These are phyloP conservation scores for Rallus crepitans DNA, from an alignment of 2,797 vertebrate genomes.

Conservation along the genomic window DNA sequence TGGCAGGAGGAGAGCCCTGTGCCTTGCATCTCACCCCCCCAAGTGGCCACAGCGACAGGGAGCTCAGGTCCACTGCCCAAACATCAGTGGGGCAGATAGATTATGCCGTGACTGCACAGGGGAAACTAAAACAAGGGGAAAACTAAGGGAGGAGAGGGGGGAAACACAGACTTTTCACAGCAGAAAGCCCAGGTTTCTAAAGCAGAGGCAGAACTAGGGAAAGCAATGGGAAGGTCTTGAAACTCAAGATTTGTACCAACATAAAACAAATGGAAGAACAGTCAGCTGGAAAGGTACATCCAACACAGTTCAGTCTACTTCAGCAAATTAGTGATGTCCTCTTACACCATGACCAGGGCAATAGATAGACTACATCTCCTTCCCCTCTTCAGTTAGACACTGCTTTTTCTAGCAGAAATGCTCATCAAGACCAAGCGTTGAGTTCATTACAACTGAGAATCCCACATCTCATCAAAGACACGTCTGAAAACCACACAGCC, in stretches of 20 bases:
- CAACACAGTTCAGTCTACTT: too few relatives aligned
- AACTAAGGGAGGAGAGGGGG: not conserved
- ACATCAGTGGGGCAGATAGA: not conserved
- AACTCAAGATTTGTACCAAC: too few relatives aligned
- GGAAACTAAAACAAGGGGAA: not conserved
- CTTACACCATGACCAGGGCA: not conserved
- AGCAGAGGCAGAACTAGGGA: not conserved
- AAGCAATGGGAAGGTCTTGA: not conserved
- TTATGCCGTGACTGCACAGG: too few relatives aligned
- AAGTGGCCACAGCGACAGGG: not conserved
- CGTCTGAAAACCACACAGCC: not conserved
- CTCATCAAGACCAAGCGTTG: not conserved
- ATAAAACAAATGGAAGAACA: not conserved
- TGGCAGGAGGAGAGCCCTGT: not conserved
- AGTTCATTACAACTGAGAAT: too few relatives aligned
- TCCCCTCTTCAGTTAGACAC: accelerated
- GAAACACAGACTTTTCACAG: not conserved
- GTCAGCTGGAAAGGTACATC: not conserved
- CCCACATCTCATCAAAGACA: not conserved
- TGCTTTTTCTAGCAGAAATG: not conserved
- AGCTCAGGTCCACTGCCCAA: not conserved
- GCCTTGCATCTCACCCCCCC: not conserved
- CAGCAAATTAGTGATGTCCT: not conserved
- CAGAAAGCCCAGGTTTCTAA: not conserved
- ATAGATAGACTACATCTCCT: accelerated